Base-by-base conservation (phyloP, 2,113 vertebrate species). In the Myotis lucifugus region DNA sequence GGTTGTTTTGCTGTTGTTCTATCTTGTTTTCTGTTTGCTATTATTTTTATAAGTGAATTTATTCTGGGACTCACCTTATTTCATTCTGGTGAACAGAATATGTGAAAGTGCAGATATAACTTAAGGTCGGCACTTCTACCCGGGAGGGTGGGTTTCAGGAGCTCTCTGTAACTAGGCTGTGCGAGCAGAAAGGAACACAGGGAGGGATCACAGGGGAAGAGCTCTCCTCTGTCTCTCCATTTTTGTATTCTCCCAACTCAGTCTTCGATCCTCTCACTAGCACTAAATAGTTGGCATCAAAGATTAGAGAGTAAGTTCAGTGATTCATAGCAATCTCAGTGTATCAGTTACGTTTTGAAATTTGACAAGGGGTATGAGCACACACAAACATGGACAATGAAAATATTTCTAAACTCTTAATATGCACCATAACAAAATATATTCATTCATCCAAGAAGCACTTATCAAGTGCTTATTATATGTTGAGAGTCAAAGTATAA, bases 361-460 rank as follows among this genome's bases (percentile, higher is more conserved):
- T 90, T 73, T 59, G 48, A 94, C 48, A 77, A 83, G 64, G n/a
- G 40, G 12, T 46, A 66, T 50, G 18, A 64, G 1, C 29, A 6
- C 29, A 40, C n/a, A n/a, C 27, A 78, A 83, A 78, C 73, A 70
- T 8, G 74, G 61, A 91, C 25, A 11, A 59, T 34, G 42, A 84
- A 83, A 84, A 32, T 40, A 88, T 91, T 79, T 83, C 88, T 59
- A 74, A 69, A 66, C 69, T 81, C 76, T 54, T 76, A 83, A 87
- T 46, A 5, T 66, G 14, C 25, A 83, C 83, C 23, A 42, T 40
- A 83, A 67, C 23, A 88, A 82, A 84, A 88, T 50, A 40, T 84
- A 78, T 42, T 32, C 56, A 78, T 46, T 69, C 11, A 59, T 79
- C n/a, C 27, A 52, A 46, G 21, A 59, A 73, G 73, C 32, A 5